phyloP scores from a whole-genome alignment of 1,140 invertebrate species.

The Drosophila busckii region DNA sequence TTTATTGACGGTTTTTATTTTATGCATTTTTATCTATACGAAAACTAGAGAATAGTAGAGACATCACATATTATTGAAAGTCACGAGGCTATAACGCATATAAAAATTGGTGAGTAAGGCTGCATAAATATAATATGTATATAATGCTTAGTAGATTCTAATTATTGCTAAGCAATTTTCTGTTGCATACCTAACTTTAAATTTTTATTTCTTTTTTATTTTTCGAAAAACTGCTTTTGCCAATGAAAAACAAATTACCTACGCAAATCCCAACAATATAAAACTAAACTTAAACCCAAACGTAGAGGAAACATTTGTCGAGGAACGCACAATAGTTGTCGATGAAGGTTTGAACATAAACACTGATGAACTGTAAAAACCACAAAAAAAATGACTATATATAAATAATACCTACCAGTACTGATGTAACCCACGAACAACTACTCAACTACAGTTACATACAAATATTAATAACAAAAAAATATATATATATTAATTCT shows the following conservation, averaged over 20 bases:
- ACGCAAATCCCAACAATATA: slow-evolving; percentile 47
- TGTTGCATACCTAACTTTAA: too few species aligned
- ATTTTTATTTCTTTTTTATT: slow-evolving; percentile 56
- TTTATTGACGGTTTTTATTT: slow-evolving; percentile 39
- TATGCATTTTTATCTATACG: slow-evolving; percentile 46
- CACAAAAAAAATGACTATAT: slow-evolving; percentile 22
- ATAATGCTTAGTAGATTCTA: neutral
- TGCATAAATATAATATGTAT: neutral
- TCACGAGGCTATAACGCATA: slow-evolving; percentile 77
- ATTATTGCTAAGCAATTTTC: too few species aligned
- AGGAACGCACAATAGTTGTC: slow-evolving; percentile 77
- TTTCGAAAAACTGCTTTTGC: slow-evolving; percentile 53
- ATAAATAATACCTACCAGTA: slow-evolving; percentile 52
- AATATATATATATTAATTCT: slow-evolving; percentile 61
- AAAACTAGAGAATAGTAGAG: slow-evolving; percentile 78
- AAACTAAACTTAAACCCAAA: slow-evolving; percentile 45
- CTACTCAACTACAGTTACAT: slow-evolving; percentile 65
- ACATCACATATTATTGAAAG: slow-evolving; percentile 75
- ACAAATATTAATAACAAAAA: slow-evolving; percentile 41
- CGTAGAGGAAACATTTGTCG: slow-evolving; percentile 78
- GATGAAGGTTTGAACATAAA: slow-evolving; percentile 78
- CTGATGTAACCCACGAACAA: slow-evolving; percentile 57
- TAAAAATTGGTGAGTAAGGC: slow-evolving; percentile 72
- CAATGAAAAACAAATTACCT: slow-evolving; percentile 46
- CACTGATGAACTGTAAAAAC: slow-evolving; percentile 72